Base-by-base conservation (phyloP, 2,797 vertebrate genomes). In the Hapalemur alaotrensis region DNA sequence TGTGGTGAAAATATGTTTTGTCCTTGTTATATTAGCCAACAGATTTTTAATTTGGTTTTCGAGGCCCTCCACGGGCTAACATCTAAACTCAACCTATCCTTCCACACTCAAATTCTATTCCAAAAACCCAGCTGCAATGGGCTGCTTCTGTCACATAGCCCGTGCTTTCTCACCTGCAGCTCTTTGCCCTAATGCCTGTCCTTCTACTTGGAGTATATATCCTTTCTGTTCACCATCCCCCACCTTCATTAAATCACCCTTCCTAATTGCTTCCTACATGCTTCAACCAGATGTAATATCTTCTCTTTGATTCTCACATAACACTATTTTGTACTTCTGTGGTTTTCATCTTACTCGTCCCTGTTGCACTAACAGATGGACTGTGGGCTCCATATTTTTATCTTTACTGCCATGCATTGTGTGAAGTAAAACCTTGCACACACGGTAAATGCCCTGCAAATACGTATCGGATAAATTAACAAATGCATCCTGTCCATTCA, bases 41-140 rank as follows among this genome's bases (percentile, higher is more conserved):
- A 80, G n/a, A 75, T 63, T 83, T 86, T 89, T 73, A 85, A 76
- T 91, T 75, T 93, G 30, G 22, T 52, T 76, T 95, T 86, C 20
- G 43, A 69, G 63, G 18, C 3, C 17, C 32, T 50, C 13, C 13
- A 13, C 35, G 12, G 3, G 7, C 38, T 43, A 43, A 43, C 10
- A 9, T 22, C n/a, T 65, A 85, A 89, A 38, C 38, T 84, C 41
- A 88, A 23, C 28, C 54, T 96, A 4, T 12, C 46, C 15, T 91
- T 75, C 15, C n/a, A 87, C 18, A 5, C 23, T 90, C 72, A 91
- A 28, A 84, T 89, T 84, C 50, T 2, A 7, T 83, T 61, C 25
- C 8, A 5, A 67, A 89, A 63, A 3, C n/a, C 38, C 17, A 6
- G 32, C 14, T 35, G 12, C 15, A 38, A 35, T 69, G 14, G 35